Conservation (phyloP, 2,888 invertebrate genomes). For the Pocota personata region DNA sequence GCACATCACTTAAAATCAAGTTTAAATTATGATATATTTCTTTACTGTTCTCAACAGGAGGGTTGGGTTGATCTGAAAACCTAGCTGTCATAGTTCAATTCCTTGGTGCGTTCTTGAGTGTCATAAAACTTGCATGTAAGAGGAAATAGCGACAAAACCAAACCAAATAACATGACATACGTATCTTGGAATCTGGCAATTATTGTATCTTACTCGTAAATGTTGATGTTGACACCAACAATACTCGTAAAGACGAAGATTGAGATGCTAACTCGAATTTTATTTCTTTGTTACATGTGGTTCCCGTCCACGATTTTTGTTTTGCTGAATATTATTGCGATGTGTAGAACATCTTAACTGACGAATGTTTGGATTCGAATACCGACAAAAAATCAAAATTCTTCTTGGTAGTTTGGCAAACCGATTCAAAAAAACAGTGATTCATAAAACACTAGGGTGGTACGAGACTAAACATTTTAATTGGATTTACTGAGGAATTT, state of each 20-base stretch:
- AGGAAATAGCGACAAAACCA: neutral
- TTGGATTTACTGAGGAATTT: neutral
- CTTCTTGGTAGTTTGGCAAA: conserved; percentile 1
- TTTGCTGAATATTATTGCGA: neutral
- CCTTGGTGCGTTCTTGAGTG: neutral
- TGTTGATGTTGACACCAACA: neutral
- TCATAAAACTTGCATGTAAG: neutral
- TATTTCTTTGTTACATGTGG: neutral
- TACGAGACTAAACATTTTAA: conserved; percentile 9
- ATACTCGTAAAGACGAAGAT: neutral
- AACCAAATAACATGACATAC: neutral
- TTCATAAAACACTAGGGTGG: neutral
- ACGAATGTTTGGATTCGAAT: neutral
- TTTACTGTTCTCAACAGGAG: neutral
- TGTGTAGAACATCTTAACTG: neutral
- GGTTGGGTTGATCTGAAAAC: neutral
- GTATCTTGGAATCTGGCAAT: neutral
- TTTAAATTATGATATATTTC: conserved; percentile 6
- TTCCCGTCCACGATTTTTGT: neutral
- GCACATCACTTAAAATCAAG: conserved; percentile 11
- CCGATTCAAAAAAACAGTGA: neutral
- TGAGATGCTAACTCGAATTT: conserved; percentile 1
- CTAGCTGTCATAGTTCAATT: neutral
- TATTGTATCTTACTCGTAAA: conserved; percentile 8
- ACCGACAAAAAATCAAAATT: conserved; percentile 7